These are phyloP conservation scores for Byasa hedistus DNA, from an alignment of 2,888 invertebrate species.

Conservation along the genomic window DNA sequence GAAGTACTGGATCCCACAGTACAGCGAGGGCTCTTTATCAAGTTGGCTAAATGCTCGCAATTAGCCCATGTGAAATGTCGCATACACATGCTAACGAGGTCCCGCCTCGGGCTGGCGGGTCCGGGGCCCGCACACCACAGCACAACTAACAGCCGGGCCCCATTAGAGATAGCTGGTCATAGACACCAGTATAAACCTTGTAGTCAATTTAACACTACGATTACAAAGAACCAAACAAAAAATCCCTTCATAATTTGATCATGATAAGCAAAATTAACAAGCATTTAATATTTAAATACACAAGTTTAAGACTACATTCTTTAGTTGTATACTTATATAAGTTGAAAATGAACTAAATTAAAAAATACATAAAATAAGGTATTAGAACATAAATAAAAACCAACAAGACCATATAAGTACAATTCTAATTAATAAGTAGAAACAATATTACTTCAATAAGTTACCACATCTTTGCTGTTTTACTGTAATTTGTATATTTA, in stretches of 20 bases:
- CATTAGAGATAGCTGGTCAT: constrained; percentile 26
- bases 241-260: neutral
- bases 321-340: too few species aligned
- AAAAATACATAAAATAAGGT: too few species aligned
- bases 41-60: constrained; percentile 77
- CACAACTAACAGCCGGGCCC: constrained; percentile 33
- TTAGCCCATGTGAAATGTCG: constrained; percentile 79
- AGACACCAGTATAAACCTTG: constrained; percentile 28
- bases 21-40: constrained; percentile 68
- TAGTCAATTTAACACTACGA: constrained; percentile 20
- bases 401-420: too few species aligned
- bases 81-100: constrained; percentile 77
- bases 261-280: too few species aligned
- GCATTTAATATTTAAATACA: too few species aligned
- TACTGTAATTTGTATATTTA: too few species aligned
- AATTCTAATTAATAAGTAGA: too few species aligned
- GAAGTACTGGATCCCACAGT: constrained; percentile 52
- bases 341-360: neutral
- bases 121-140: constrained; percentile 40
- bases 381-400: too few species aligned
- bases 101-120: constrained; percentile 56
- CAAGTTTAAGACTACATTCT: too few species aligned
- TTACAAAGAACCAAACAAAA: neutral
- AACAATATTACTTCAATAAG: too few species aligned
- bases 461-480: too few species aligned